Conservation (phyloP, 2,113 vertebrate species). For the Grus americana region DNA sequence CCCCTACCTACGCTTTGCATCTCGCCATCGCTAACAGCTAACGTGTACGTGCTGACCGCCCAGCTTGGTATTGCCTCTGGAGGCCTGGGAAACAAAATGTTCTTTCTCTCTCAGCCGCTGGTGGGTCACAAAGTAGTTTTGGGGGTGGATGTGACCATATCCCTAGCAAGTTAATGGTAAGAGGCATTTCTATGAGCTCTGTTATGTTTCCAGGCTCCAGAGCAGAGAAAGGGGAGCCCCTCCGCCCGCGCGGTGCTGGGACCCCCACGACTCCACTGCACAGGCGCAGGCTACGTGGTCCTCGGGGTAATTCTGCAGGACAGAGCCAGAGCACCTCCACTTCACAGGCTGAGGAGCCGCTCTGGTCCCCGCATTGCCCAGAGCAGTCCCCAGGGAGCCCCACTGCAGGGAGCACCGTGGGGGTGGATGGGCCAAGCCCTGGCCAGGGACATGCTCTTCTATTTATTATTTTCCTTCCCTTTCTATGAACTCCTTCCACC, state of each 20-base stretch:
- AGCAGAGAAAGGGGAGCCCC: background rate
- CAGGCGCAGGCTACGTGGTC: no score
- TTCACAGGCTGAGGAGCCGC: background rate
- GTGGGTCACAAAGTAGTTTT: background rate
- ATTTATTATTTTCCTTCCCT: background rate
- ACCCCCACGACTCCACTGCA: background rate
- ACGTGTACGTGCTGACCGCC: rapidly evolving
- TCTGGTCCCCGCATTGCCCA: background rate
- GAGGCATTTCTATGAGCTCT: background rate
- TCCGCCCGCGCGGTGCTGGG: rapidly evolving
- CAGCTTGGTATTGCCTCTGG: background rate
- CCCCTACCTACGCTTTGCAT: background rate
- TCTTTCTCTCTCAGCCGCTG: background rate
- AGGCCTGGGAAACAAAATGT: background rate
- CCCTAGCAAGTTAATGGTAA: no score
- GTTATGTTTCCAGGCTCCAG: background rate
- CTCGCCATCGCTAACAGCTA: background rate
- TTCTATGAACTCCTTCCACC: background rate
- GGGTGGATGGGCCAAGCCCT: background rate
- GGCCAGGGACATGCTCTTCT: background rate
- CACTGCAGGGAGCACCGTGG: background rate
- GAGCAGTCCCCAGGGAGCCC: background rate
- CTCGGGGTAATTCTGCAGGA: no score
- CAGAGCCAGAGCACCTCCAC: background rate
- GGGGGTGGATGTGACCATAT: background rate